These are phyloP conservation scores for Tympanuchus pallidicinctus DNA, from an alignment of 2,113 vertebrate species.

Conservation along the genomic window DNA sequence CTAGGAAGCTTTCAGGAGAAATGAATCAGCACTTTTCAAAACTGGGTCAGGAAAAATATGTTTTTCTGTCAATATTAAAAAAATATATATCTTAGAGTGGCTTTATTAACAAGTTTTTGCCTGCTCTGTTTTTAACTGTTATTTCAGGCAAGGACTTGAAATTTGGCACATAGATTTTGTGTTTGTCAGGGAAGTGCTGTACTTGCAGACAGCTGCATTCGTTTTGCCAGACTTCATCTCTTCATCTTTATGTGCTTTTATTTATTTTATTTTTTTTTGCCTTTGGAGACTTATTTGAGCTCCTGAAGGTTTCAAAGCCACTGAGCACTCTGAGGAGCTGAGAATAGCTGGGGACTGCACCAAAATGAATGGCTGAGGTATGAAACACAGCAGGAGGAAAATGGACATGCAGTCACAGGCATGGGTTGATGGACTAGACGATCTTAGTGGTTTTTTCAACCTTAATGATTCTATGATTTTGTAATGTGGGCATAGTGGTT, in stretches of 20 bases:
- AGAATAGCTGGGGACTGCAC: not conserved
- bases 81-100: not conserved
- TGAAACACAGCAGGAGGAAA: not conserved
- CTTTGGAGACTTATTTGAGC: not conserved
- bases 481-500: not conserved
- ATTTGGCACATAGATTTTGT: constrained; percentile 8
- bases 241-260: not conserved
- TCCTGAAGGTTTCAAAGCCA: not conserved
- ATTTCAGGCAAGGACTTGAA: constrained; percentile 34
- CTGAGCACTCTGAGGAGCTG: not conserved
- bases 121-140: constrained; percentile 11
- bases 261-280: not conserved
- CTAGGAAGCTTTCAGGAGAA: constrained; percentile 40
- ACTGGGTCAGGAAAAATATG: constrained; percentile 45
- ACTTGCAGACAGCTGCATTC: not conserved
- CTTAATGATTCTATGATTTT: too few relatives aligned
- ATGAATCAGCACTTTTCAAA: constrained; percentile 51
- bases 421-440: too few relatives aligned
- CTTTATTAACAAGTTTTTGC: constrained; percentile 38
- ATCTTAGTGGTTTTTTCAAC: too few relatives aligned
- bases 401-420: not conserved
- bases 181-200: not conserved
- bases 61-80: constrained; percentile 33
- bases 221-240: not conserved
- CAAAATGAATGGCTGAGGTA: fast-evolving